Percentiles rank a stretch among this genome's conserved stretches.
Conservation (phyloP, 1,140 invertebrate genomes). For the Pemphigus obesinymphae region DNA sequence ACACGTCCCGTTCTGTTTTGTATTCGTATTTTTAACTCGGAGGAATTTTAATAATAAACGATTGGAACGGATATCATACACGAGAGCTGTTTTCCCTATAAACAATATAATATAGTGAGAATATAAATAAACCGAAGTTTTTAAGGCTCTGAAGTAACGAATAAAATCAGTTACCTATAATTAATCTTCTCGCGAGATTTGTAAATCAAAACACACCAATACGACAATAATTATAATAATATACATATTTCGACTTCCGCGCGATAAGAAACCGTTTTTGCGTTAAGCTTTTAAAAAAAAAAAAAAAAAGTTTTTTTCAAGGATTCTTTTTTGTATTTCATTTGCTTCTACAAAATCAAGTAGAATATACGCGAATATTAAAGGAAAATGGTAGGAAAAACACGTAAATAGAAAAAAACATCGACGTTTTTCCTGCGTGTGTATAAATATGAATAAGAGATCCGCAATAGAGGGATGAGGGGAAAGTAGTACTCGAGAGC, state of each 20-base stretch:
- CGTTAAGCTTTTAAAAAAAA: no score
- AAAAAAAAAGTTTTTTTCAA: no score
- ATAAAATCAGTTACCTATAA: neutral
- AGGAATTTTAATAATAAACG: neutral
- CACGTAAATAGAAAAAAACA: neutral
- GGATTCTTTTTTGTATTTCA: no score
- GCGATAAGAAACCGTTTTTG: neutral
- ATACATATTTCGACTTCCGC: no score
- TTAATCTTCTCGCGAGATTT: no score
- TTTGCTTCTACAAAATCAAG: no score
- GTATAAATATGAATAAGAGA: neutral
- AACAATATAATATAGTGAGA: neutral
- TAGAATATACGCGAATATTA: no score
- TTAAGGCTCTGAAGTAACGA: neutral
- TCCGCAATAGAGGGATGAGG: neutral
- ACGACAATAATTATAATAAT: no score
- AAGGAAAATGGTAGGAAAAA: neutral
- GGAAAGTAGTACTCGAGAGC: conserved; percentile 34
- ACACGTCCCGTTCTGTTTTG: neutral
- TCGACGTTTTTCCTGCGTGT: neutral
- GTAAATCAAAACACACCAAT: no score
- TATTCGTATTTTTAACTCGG: neutral
- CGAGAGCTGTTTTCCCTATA: no score
- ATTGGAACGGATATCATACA: no score
- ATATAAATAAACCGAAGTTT: neutral